Evolutionary conservation across 1,140 invertebrate genomes (phyloP).

Genomic region (Drosophila tropicalis): DNA sequence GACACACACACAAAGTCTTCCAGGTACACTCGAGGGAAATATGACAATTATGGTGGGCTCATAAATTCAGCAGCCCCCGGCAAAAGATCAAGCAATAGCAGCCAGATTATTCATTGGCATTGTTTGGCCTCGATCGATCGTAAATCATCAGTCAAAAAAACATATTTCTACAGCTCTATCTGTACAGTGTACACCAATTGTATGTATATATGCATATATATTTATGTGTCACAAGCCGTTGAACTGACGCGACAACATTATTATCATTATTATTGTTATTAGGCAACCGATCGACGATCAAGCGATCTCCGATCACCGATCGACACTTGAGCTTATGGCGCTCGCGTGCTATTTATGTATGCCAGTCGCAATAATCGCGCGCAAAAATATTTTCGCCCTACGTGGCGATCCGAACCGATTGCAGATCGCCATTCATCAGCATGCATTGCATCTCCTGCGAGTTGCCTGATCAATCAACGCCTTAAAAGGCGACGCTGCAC

Average conservation of each 20-base stretch:
- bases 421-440: conserved; percentile 60
- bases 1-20: conserved; percentile 42
- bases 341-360: conserved; percentile 80
- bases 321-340: conserved; percentile 79
- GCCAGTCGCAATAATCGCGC: conserved; percentile 60
- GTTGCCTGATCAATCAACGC: conserved; percentile 80
- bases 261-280: conserved; percentile 54
- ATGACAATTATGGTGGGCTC: conserved; percentile 80
- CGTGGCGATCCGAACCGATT: conserved; percentile 49
- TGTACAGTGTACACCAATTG: conserved; percentile 14
- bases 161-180: conserved; percentile 25
- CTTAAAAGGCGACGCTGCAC: conserved; percentile 66
- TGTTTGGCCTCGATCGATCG: conserved; percentile 43
- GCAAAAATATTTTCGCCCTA: conserved; percentile 51
- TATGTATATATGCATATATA: background rate
- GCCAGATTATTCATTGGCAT: conserved; percentile 68
- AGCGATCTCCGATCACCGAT: conserved; percentile 41
- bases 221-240: conserved; percentile 72
- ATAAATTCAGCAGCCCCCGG: conserved; percentile 66
- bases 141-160: conserved; percentile 39
- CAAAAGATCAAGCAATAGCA: conserved; percentile 62
- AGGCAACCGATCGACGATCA: conserved; percentile 33
- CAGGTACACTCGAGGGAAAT: conserved; percentile 39
- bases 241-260: conserved; percentile 68
- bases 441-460: conserved; percentile 57